These are phyloP conservation scores for Oncopeltus fasciatus DNA, from an alignment of 1,140 invertebrate species.

Conservation along the genomic window DNA sequence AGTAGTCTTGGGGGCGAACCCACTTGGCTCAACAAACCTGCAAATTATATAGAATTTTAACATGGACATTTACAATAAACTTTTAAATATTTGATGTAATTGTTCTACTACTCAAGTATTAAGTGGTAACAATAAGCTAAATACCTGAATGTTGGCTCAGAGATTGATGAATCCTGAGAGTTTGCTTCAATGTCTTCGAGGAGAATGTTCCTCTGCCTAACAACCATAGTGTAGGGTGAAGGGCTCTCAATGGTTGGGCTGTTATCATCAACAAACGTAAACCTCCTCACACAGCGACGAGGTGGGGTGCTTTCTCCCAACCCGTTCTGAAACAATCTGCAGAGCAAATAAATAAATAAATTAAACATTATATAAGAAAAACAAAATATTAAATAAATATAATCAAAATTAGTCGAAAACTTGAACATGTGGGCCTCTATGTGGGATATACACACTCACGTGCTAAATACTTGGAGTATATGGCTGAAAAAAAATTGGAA, in stretches of 20 bases:
- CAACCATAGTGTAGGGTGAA: slow-evolving; percentile 1
- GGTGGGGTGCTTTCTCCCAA: slow-evolving; percentile 15
- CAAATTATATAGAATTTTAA: slow-evolving; percentile 21
- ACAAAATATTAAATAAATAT: no score
- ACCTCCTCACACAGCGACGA: not conserved
- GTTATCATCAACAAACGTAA: slow-evolving; percentile 10
- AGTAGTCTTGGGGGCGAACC: slow-evolving; percentile 34
- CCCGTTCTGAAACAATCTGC: slow-evolving; percentile 12
- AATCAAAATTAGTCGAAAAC: no score
- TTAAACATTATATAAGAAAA: not conserved
- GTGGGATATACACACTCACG: no score
- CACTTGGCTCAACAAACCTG: slow-evolving; percentile 37
- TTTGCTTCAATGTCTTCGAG: slow-evolving; percentile 33
- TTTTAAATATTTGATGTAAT: no score
- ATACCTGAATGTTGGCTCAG: slow-evolving; percentile 18
- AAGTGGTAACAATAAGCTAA: no score
- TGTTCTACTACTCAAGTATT: no score
- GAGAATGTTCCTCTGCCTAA: slow-evolving; percentile 14
- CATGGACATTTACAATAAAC: no score
- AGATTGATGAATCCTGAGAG: slow-evolving; percentile 40
- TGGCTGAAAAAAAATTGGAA: no score
- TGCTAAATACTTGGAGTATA: no score
- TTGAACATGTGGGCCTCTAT: no score
- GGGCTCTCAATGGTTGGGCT: not conserved
- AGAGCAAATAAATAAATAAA: not conserved